These are phyloP conservation scores for Drosophila mauritiana DNA, from an alignment of 1,140 invertebrate species.

Conservation along the genomic window DNA sequence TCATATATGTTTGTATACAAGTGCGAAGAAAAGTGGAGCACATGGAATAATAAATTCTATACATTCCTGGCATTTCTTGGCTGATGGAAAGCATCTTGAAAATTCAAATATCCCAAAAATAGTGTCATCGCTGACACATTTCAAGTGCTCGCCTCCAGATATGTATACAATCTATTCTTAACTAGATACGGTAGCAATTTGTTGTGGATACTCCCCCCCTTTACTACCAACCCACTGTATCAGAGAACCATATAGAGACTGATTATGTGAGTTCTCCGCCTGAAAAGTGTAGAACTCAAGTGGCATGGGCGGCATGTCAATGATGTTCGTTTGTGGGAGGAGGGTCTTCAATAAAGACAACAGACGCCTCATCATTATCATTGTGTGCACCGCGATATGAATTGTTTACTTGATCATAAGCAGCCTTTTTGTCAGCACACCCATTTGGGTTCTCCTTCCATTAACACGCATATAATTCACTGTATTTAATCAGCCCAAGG, in stretches of 20 bases:
- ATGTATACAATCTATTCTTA: constrained; percentile 32
- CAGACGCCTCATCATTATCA: constrained; percentile 17
- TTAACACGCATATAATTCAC: constrained; percentile 9
- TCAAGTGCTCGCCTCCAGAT: constrained; percentile 30
- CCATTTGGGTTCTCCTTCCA: constrained; percentile 11
- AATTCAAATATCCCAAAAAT: constrained; percentile 23
- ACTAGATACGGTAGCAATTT: constrained; percentile 38
- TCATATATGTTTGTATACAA: constrained; percentile 5
- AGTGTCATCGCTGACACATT: constrained; percentile 37
- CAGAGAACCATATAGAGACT: constrained; percentile 32
- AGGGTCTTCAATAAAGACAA: constrained; percentile 5
- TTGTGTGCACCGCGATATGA: constrained; percentile 60
- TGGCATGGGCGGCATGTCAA: constrained; percentile 56
- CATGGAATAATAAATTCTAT: constrained; percentile 35
- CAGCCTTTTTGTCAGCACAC: constrained; percentile 27
- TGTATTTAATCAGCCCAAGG: constrained; percentile 3
- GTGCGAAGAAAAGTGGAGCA: constrained; percentile 50
- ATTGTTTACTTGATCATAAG: constrained; percentile 68
- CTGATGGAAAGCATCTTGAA: constrained; percentile 47
- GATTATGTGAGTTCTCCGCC: constrained; percentile 21
- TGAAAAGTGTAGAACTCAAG: constrained; percentile 33
- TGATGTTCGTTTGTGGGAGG: constrained; percentile 25
- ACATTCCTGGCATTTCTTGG: constrained; percentile 44
- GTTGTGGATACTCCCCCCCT: constrained; percentile 25
- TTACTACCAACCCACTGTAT: constrained; percentile 16